phyloP scores from a whole-genome alignment of 2,888 invertebrate genomes.

The Hermaeophaga mercurialis region DNA sequence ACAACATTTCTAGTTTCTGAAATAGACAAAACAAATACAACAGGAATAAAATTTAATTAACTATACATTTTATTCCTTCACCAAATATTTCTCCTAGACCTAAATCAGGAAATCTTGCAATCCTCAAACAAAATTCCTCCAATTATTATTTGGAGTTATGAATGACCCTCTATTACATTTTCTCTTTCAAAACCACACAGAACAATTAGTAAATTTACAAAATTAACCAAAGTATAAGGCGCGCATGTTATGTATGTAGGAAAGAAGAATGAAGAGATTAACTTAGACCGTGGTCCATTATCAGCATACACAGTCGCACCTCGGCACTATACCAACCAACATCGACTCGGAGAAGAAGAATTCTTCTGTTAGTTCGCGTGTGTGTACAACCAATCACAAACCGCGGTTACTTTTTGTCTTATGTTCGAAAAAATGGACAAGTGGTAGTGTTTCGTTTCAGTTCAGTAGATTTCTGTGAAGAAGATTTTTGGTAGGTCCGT shows the following conservation, averaged over 20 bases:
- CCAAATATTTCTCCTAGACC: too few relatives aligned
- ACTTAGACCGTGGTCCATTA: constrained; percentile 43
- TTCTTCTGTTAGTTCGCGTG: constrained; percentile 3
- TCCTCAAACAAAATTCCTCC: too few relatives aligned
- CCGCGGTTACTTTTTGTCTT: neutral
- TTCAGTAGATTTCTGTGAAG: neutral
- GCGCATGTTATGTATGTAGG: constrained; percentile 31
- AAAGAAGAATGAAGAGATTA: constrained; percentile 42
- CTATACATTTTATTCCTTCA: too few relatives aligned
- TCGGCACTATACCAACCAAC: constrained; percentile 44
- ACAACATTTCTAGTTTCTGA: too few relatives aligned
- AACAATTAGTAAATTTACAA: constrained; percentile 31
- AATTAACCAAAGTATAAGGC: constrained; percentile 32
- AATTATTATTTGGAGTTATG: neutral
- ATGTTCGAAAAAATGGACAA: neutral
- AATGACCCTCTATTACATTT: neutral
- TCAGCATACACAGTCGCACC: constrained; percentile 44
- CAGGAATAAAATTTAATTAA: too few relatives aligned
- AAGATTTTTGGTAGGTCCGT: constrained; percentile 7
- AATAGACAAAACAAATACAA: too few relatives aligned
- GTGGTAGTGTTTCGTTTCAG: neutral
- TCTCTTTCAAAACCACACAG: constrained; percentile 6
- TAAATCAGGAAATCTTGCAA: too few relatives aligned
- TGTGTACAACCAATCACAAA: neutral
- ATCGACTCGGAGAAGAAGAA: constrained; percentile 4